Conservation (phyloP, 2,888 invertebrate genomes). For the Trissolcus japonicus region DNA sequence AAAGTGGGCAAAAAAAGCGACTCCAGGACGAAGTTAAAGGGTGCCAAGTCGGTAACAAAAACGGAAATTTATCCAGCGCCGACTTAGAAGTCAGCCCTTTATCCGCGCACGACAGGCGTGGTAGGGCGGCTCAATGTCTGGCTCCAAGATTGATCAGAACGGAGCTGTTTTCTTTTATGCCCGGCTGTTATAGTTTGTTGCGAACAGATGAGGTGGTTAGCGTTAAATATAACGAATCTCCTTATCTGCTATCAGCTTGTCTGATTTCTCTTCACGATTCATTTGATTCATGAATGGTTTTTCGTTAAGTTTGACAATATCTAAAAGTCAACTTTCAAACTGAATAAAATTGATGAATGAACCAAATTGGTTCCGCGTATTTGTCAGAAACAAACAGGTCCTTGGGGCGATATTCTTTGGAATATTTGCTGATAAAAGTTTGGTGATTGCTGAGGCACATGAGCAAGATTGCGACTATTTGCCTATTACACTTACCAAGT, state of each 20-base stretch:
- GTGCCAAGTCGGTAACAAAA: conserved; percentile 28
- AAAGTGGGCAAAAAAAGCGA: conserved; percentile 11
- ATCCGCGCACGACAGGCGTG: conserved; percentile 18
- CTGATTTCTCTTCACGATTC: not conserved
- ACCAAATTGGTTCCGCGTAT: too few relatives aligned
- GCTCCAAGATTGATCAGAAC: conserved; percentile 45
- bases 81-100: conserved; percentile 32
- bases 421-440: conserved; percentile 5
- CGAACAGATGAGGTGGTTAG: conserved; percentile 6
- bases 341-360: too few relatives aligned
- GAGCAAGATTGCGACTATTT: conserved; percentile 19
- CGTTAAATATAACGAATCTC: not conserved
- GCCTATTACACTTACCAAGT: conserved; percentile 79
- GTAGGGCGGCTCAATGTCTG: conserved; percentile 49
- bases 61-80: conserved; percentile 37
- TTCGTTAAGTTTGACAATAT: too few relatives aligned
- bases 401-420: too few relatives aligned
- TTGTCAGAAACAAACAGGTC: too few relatives aligned
- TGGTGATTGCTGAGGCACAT: not conserved
- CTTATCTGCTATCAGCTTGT: conserved; percentile 8
- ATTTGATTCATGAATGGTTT: not conserved
- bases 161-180: conserved; percentile 45
- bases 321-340: too few relatives aligned
- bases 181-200: conserved; percentile 34
- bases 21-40: conserved; percentile 30